Conservation (phyloP, 2,113 vertebrate genomes). For the Promerops cafer region DNA sequence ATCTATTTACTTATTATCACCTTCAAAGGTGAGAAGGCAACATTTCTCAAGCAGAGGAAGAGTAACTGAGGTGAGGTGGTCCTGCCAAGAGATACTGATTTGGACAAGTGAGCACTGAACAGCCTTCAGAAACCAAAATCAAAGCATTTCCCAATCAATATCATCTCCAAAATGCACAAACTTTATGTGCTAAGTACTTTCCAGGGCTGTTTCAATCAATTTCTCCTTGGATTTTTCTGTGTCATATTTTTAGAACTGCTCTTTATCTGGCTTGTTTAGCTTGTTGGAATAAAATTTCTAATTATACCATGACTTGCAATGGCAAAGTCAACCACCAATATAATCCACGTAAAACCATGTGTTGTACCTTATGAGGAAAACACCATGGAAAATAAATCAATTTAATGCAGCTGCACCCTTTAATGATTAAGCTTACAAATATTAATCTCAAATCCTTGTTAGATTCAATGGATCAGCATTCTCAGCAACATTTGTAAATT, state of each 20-base stretch:
- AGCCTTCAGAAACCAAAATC: background rate
- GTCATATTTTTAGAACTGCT: background rate
- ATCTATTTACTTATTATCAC: background rate
- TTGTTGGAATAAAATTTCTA: background rate
- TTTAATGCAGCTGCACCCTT: constrained; percentile 16
- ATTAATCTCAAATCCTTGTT: background rate
- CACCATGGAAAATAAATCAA: background rate
- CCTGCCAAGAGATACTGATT: background rate
- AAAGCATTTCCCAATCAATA: background rate
- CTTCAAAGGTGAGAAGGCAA: background rate
- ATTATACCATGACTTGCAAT: background rate
- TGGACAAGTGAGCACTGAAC: background rate
- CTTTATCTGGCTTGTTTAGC: background rate
- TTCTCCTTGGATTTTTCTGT: background rate
- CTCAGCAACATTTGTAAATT: background rate
- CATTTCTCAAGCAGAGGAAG: background rate
- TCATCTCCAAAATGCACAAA: background rate
- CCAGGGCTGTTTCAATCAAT: background rate
- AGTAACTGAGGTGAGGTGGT: background rate
- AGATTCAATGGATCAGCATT: background rate
- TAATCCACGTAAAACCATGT: background rate
- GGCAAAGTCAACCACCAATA: background rate
- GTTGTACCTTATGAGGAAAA: background rate
- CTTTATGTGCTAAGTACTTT: background rate
- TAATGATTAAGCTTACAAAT: background rate